Conservation (phyloP, 2,797 vertebrate species). For the Pangasius mekongensis region DNA sequence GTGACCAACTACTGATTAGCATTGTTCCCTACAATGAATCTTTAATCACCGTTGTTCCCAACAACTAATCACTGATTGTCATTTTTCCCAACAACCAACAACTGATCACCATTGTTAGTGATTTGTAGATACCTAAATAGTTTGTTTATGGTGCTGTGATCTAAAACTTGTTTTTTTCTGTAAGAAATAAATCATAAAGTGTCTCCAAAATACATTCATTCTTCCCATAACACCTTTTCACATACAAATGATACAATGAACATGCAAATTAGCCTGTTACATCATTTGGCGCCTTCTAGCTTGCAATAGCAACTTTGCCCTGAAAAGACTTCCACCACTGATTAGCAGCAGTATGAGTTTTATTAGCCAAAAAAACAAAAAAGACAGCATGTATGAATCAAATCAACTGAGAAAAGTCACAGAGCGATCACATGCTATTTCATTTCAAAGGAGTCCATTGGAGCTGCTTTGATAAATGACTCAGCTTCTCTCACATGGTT, state of each 20-base stretch:
- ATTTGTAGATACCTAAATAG: background rate
- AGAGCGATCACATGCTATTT: slow-evolving; percentile 12
- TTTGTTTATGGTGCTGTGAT: background rate
- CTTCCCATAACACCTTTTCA: background rate
- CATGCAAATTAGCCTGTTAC: background rate
- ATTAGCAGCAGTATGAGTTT: background rate
- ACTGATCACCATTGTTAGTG: background rate
- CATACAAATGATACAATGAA: background rate
- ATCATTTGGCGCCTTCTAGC: background rate
- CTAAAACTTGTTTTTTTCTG: background rate
- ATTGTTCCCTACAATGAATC: background rate
- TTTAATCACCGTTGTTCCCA: background rate
- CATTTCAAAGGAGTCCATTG: background rate
- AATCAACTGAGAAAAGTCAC: background rate
- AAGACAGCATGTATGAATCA: background rate
- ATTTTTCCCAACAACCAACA: background rate
- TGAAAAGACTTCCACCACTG: background rate
- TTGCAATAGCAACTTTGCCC: too few species aligned
- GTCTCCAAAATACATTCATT: background rate
- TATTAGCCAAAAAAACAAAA: background rate
- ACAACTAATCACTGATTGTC: background rate
- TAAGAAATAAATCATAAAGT: background rate
- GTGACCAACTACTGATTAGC: background rate
- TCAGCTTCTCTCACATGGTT: slow-evolving; percentile 42
- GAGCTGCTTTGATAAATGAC: slow-evolving; percentile 35